Conservation (phyloP, 2,113 vertebrate species). For the Thinocorus orbignyianus region DNA sequence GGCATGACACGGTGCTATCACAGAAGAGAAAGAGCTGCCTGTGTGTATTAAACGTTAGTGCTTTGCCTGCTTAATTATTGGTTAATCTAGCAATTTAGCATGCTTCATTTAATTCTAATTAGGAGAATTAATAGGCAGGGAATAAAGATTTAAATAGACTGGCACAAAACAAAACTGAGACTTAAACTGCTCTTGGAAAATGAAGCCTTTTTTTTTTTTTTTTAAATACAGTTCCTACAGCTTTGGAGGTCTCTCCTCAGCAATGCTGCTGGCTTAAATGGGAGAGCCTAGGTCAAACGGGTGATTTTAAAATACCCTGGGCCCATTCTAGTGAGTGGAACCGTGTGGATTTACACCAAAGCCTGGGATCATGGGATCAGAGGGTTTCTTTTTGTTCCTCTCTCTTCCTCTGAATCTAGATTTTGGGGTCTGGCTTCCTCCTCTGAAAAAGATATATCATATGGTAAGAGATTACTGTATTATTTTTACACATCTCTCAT, state of each 20-base stretch:
- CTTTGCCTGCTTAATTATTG: constrained; percentile 85
- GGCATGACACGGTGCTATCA: constrained; percentile 67
- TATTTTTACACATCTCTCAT: constrained; percentile 10
- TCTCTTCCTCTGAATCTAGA: not conserved
- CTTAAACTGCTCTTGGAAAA: constrained; percentile 43
- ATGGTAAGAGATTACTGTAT: not conserved
- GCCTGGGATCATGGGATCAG: not conserved
- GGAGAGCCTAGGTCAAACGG: not conserved
- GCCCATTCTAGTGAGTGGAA: not conserved
- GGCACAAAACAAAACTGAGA: constrained; percentile 74
- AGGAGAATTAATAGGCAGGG: constrained; percentile 87
- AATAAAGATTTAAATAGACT: constrained; percentile 79
- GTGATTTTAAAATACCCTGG: not conserved
- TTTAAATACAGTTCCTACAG: not conserved
- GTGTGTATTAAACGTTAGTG: constrained; percentile 74
- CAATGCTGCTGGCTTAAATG: not conserved
- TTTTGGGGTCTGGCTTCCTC: not conserved
- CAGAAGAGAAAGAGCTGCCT: constrained; percentile 71
- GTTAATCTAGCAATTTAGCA: constrained; percentile 87
- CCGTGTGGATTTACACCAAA: not conserved
- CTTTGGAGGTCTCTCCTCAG: not conserved
- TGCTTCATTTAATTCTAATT: constrained; percentile 90
- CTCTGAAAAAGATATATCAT: not conserved
- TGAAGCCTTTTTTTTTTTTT: constrained; percentile 3
- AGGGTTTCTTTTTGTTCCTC: not conserved